Conservation (phyloP, 2,888 invertebrate genomes). For the Euplexia lucipara region DNA sequence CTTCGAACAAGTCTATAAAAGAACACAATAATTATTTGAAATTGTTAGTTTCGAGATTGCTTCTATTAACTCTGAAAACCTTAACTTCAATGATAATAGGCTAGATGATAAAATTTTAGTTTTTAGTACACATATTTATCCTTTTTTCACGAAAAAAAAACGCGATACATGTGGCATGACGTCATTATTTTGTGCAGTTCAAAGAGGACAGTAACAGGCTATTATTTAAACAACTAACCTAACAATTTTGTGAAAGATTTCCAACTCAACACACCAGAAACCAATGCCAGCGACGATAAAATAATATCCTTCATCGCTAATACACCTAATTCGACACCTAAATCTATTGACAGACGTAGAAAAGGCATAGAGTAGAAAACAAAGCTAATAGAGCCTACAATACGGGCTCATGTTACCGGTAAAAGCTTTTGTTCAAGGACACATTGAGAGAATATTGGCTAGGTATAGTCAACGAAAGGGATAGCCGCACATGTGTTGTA, state of each 20-base stretch:
- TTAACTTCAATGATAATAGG: conserved; percentile 32
- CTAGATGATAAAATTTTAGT: too few relatives aligned
- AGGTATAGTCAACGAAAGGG: conserved; percentile 1
- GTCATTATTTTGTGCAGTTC: too few relatives aligned
- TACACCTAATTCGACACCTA: not conserved
- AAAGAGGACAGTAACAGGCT: too few relatives aligned
- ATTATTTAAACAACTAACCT: too few relatives aligned
- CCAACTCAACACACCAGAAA: not conserved
- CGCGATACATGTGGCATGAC: too few relatives aligned
- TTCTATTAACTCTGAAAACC: conserved; percentile 8
- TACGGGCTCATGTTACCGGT: conserved; percentile 46
- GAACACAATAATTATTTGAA: conserved; percentile 20
- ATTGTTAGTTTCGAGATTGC: conserved; percentile 12
- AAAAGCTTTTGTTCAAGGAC: conserved; percentile 56
- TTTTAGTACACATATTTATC: too few relatives aligned
- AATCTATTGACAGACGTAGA: conserved; percentile 22
- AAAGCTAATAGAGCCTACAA: conserved; percentile 24
- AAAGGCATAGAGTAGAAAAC: conserved; percentile 33
- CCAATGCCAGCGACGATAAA: conserved; percentile 9
- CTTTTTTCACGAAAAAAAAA: too few relatives aligned
- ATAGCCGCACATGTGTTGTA: not conserved
- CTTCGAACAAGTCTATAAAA: conserved; percentile 24
- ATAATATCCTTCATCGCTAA: not conserved
- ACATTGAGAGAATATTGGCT: not conserved
- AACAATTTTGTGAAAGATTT: not conserved